Evolutionary conservation across 1,140 invertebrate genomes (phyloP), one percentile per base, ranked within the genome.

Genomic region (Drosophila leontia): DNA sequence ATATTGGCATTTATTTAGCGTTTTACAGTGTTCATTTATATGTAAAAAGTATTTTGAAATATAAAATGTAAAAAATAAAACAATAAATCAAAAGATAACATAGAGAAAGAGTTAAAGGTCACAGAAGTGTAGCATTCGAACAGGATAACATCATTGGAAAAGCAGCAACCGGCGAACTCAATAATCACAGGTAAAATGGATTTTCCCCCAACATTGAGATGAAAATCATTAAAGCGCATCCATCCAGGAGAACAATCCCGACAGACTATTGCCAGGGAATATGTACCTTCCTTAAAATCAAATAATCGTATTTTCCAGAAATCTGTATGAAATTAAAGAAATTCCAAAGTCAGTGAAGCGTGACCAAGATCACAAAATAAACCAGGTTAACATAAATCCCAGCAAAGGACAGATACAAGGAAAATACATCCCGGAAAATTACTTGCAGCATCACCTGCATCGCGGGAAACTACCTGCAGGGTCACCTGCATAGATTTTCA

Each of bases 71-170:
- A 6, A 2, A 23, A 23, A 5, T 6, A 29, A 29, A 29, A 7
- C 12, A 37, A 15, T 35, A 56, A 35, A 56, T 19, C 35, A 17
- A 15, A 53, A 35, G 32, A 9, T 53, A 15, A 5, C 7, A 23
- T 0, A 15, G 13, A 35, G 13, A 59, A 32, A 62, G 23, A 19
- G 55, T 35, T 35, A 59, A 47, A 60, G 35, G 39, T 37, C 62
- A 65, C 41, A 37, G 37, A 58, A 37, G n/a, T 59, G 41, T 59
- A 59, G 23, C 57, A 59, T 9, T 32, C 12, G 57, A 59, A 59
- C 57, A 59, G 57, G 39, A 32, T 17, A 45, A 17, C 57, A 59
- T 39, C 26, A 7, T 15, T 0, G 51, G 12, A 55, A 37, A 23
- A 23, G 34, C 34, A 37, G 51, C 12, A 1, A 37, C 17, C 1